Evolutionary conservation across 2,888 invertebrate species (phyloP), one percentile per base, ranked within the genome.

Genomic region (Drosophila quasianomalipes): DNA sequence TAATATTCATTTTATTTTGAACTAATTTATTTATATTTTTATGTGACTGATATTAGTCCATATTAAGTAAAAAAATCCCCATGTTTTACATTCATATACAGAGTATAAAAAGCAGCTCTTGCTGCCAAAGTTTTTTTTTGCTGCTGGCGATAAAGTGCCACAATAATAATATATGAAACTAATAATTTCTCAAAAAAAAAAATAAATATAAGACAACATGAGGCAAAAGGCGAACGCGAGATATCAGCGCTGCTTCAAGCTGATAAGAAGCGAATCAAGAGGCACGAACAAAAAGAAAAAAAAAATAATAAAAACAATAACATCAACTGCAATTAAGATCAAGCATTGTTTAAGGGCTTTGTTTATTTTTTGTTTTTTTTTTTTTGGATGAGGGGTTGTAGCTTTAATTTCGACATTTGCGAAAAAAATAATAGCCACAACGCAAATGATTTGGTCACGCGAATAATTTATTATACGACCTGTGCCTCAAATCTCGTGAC

Each of bases 391-490:
- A 47, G 54, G 49, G 67, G 60, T 41, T 66, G 58, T 70, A 39
- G 64, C 30, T 51, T 41, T 55, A 57, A 39, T 74, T 74, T 73
- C 73, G 69, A 70, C 75, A 73, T 74, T 89, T 78, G 77, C 74
- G 33, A 81, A 85, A 74, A 41, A 30, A 76, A 75, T 62, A 51
- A 77, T 76, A 73, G 72, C 85, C 82, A 64, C 74, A 85, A 75
- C 74, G 90, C 90, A 87, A 87, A 89, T 89, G 83, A 86, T 90
- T 89, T 89, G 91, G 87, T 87, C 87, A 87, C 87, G 87, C 87
- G 89, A 87, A 86, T 90, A 89, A 87, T 90, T 87, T 87, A 87
- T 87, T 90, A 90, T 90, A 84, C 83, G 86, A 89, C 81, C 89
- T 79, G 74, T 73, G 79, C 79, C 76, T 74, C 74, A 76, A 47